Base-by-base conservation (phyloP, 2,888 invertebrate genomes). In the Ctenicera cuprea region DNA sequence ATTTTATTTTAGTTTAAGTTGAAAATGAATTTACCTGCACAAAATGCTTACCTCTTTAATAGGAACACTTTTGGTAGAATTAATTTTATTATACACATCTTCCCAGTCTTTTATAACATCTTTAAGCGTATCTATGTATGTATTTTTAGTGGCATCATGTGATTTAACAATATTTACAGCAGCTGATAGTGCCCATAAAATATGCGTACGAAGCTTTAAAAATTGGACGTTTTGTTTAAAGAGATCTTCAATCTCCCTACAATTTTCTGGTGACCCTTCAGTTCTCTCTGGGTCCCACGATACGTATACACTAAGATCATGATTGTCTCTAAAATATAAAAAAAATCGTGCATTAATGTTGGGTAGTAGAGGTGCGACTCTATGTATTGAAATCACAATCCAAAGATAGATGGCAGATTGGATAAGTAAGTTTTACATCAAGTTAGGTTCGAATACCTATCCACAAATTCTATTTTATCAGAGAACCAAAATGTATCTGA, bases 291-390 rank as follows among this genome's bases (percentile, higher is more conserved):
- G 92, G 80, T 94, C 93, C 92, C 92, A 94, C 79, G 90, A 90
- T 9, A 92, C 88, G 82, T 93, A 91, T 7, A 94, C 92, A 74
- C 90, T 89, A 26, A 95, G 87, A 86, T 96, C 95, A 48, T 95
- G 90, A 87, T 96, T 96, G 87, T 96, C 95, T 59, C 90, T 90
- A 83, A 77, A 84, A 82, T 14, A 14, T 1, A 43, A 43, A 16
- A 14, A 43, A 3, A 26, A 26, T 26, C 26, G 5, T n/a, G 43
- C 43, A 4, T 43, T 12, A 43, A 43, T 43, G 4, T 12, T 43
- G 43, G 43, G 33, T 33, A 4, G 33, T 4, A 33, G 33, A 8
- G 5, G 33, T 33, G 33, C 33, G 33, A 33, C n/a, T n/a, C n/a
- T n/a, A n/a, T n/a, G n/a, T n/a, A n/a, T n/a, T n/a, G n/a, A n/a